Percentiles rank a stretch among this genome's conserved stretches.
Evolutionary conservation across 2,113 vertebrate species (phyloP).

Genomic region (Misgurnus anguillicaudatus): DNA sequence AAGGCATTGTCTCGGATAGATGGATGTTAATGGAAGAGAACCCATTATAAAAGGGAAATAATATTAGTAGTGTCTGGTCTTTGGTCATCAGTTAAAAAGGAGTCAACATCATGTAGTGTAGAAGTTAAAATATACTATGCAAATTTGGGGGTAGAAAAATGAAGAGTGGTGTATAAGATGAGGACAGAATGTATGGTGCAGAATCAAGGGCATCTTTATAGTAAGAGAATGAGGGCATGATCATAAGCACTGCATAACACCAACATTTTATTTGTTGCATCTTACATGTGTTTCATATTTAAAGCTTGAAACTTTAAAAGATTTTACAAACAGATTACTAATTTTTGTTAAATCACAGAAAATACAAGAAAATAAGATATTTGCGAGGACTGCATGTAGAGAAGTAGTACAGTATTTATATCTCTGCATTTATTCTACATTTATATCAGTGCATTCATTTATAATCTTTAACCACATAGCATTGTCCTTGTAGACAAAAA

Average conservation of each 20-base stretch:
- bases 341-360: not conserved
- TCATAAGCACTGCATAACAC: slow-evolving; percentile 31
- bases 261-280: slow-evolving; percentile 44
- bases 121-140: no score
- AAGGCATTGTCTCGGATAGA: not conserved
- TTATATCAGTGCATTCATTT: slow-evolving; percentile 46
- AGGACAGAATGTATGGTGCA: no score
- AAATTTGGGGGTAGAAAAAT: not conserved
- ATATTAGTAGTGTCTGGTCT: slow-evolving; percentile 14
- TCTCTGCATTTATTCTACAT: slow-evolving; percentile 29
- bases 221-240: slow-evolving; percentile 28
- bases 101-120: no score
- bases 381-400: no score
- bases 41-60: not conserved
- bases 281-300: not conserved
- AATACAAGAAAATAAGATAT: not conserved
- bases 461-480: slow-evolving; percentile 24
- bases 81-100: not conserved
- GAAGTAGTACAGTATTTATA: not conserved
- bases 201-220: slow-evolving; percentile 7
- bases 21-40: no score
- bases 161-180: no score
- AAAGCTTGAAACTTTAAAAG: not conserved
- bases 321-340: slow-evolving; percentile 11
- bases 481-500: slow-evolving; percentile 61